Evolutionary conservation across 2,113 vertebrate species (phyloP).

Genomic region (Pelvicachromis taeniatus): DNA sequence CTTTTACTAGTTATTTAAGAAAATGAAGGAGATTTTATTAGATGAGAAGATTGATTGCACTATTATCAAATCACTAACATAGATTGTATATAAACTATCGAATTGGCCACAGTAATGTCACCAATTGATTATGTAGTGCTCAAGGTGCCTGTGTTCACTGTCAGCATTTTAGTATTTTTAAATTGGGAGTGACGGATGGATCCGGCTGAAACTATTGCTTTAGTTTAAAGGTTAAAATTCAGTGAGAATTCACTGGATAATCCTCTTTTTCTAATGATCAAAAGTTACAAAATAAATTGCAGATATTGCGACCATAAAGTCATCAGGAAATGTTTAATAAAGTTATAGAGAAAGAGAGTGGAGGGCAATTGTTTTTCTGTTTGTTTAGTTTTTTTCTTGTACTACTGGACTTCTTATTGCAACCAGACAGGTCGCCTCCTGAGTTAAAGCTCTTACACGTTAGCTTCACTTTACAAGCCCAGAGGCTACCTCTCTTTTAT

Average conservation of each 20-base stretch:
- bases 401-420: background rate
- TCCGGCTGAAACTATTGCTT: background rate
- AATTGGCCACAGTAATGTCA: background rate
- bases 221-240: too few species aligned
- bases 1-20: background rate
- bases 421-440: background rate
- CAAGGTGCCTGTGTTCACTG: background rate
- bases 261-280: background rate
- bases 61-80: background rate
- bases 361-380: too few species aligned
- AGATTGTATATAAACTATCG: background rate
- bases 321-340: too few species aligned
- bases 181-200: background rate
- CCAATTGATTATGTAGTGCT: background rate
- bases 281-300: background rate
- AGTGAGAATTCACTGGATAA: too few species aligned
- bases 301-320: background rate
- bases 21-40: background rate
- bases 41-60: background rate
- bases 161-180: background rate
- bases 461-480: background rate
- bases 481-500: background rate
- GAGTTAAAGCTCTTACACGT: background rate
- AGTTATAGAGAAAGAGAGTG: too few species aligned
- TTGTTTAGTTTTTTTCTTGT: too few species aligned